phyloP scores from a whole-genome alignment of 2,888 invertebrate species.

The Xanthorhoe designata region DNA sequence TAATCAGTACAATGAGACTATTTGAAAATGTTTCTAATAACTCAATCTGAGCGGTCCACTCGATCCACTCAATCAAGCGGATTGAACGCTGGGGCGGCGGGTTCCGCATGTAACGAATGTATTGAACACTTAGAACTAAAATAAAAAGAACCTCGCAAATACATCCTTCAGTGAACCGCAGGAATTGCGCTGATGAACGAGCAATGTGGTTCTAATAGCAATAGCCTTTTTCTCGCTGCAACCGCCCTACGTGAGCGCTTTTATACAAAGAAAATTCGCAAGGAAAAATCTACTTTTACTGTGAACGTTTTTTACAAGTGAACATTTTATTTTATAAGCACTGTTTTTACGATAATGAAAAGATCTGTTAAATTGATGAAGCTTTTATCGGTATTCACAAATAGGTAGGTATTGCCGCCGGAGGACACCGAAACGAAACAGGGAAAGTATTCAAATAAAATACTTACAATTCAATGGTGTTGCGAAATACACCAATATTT shows the following conservation, averaged over 20 bases:
- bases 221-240: constrained; percentile 62
- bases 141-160: constrained; percentile 70
- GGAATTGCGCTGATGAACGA: constrained; percentile 78
- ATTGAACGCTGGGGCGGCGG: constrained; percentile 58
- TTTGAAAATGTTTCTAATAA: constrained; percentile 56
- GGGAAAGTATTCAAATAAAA: constrained; percentile 5
- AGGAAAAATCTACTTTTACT: constrained; percentile 43
- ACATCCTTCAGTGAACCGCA: constrained; percentile 66
- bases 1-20: constrained; percentile 50
- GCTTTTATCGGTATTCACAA: constrained; percentile 19
- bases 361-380: constrained; percentile 10
- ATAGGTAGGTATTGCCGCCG: constrained; percentile 7
- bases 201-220: constrained; percentile 75
- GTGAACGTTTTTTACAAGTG: constrained; percentile 19
- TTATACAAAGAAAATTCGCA: constrained; percentile 57
- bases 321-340: constrained; percentile 13
- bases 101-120: constrained; percentile 73
- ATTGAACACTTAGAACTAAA: constrained; percentile 75
- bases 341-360: neutral
- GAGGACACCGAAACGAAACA: constrained; percentile 9
- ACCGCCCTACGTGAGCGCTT: constrained; percentile 56
- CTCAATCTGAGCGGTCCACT: constrained; percentile 53
- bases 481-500: neutral
- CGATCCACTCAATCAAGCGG: constrained; percentile 71
- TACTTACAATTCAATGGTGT: neutral